Percentiles rank a stretch among this genome's conserved stretches.
These are phyloP conservation scores for Scartelaos histophorus DNA, from an alignment of 2,113 vertebrate genomes.

Conservation along the genomic window DNA sequence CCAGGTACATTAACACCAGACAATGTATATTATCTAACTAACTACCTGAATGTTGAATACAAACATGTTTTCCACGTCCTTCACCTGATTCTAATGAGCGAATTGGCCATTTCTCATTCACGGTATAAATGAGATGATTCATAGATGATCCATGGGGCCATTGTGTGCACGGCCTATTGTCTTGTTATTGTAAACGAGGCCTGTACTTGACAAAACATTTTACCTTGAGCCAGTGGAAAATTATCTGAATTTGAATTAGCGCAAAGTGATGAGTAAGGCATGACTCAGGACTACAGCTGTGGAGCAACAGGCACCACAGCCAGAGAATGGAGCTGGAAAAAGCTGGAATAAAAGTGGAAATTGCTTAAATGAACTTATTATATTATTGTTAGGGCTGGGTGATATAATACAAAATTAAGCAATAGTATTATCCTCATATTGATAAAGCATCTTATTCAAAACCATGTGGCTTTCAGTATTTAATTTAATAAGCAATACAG, in stretches of 20 bases:
- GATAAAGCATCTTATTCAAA: no score
- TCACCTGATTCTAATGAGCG: constrained; percentile 15
- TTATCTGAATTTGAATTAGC: constrained; percentile 5
- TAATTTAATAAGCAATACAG: no score
- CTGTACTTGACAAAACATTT: constrained; percentile 14
- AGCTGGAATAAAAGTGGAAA: constrained; percentile 5
- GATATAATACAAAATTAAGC: no score
- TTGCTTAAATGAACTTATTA: background rate
- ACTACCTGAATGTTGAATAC: background rate
- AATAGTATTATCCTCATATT: no score
- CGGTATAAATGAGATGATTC: constrained; percentile 44
- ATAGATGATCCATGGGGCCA: constrained; percentile 22
- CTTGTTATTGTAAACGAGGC: background rate
- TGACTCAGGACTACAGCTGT: constrained; percentile 26
- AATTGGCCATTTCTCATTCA: background rate
- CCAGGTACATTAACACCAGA: no score
- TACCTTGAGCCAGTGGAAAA: constrained; percentile 5
- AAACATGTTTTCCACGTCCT: background rate
- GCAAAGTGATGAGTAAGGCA: constrained; percentile 23
- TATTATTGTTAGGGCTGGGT: background rate
- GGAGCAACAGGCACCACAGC: constrained; percentile 31
- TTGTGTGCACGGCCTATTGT: background rate
- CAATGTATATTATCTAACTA: background rate
- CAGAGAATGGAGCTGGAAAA: constrained; percentile 21
- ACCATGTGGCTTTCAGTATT: no score